phyloP scores from a whole-genome alignment of 2,113 vertebrate species.

The Chaenocephalus aceratus region DNA sequence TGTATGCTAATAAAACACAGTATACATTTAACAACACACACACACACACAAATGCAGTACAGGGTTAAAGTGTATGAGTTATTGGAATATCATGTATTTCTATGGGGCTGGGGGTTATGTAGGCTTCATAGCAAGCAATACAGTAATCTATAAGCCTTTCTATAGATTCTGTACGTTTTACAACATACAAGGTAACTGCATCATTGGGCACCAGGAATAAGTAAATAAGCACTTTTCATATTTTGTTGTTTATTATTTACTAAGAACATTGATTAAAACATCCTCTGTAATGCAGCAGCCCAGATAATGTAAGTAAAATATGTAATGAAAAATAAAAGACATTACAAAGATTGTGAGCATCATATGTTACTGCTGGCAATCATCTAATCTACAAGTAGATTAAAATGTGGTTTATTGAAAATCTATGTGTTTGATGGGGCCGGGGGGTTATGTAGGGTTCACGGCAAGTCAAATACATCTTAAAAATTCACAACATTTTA shows the following conservation, averaged over 20 bases:
- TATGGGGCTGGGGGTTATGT: not conserved
- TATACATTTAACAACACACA: not conserved
- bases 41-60: not conserved
- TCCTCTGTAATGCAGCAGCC: no score
- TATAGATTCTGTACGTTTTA: not conserved
- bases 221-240: not conserved
- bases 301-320: no score
- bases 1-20: slow-evolving; percentile 8
- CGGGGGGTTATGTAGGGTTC: no score
- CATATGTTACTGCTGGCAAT: no score
- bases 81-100: not conserved
- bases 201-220: not conserved
- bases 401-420: no score
- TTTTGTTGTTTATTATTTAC: not conserved
- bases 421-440: no score
- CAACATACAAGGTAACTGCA: not conserved
- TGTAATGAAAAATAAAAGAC: no score
- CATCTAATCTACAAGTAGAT: no score
- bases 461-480: no score
- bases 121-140: not conserved
- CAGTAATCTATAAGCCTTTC: not conserved
- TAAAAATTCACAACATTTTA: no score
- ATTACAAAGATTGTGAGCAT: no score
- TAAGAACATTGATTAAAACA: no score
- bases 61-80: not conserved